Base-by-base conservation (phyloP, 2,888 invertebrate species). In the Drosophila subsilvestris region DNA sequence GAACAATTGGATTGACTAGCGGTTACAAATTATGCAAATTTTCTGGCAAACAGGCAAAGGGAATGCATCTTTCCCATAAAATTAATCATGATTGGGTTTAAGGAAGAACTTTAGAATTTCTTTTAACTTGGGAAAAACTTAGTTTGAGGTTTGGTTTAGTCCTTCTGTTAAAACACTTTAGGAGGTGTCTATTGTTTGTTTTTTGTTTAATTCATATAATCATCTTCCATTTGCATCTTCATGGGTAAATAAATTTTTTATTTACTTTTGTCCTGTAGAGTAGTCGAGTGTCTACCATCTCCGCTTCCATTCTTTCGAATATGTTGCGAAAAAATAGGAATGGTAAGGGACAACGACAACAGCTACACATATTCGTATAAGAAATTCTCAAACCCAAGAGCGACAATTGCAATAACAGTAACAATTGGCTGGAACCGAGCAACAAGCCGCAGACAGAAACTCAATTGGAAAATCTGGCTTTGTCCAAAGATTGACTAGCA, bases 1-100 rank as follows among this genome's bases (percentile, higher is more conserved):
- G 37, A 63, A 63, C 63, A 63, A 65, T 65, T 66, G 66, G 47
- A 67, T 45, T 65, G 63, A 65, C 65, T 65, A 65, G 53, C 65
- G 65, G 66, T 42, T 65, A 51, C 47, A 27, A 65, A 65, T 65
- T 65, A 66, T 65, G 53, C 53, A 29, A 65, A 65, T 65, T 66
- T 63, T 10, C 51, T 53, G 42, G 45, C 37, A 45, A 51, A 63
- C 27, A n/a, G 51, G 25, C 45, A 44, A 25, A n/a, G 25, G 25
- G 25, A 4, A 25, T 49, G 27, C 6, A 9, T 27, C 48, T 25
- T 43, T 10, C 17, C 27, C 42, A 42, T 37, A 61, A 18, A 29
- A 49, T 44, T 18, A 1, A 27, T 27, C 9, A 9, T 27, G 27
- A 25, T 0, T 25, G 25, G 27, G 9, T 27, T 8, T 27, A 27